A percentile compares a stretch with the other conserved stretches of the same genome.
Evolutionary conservation across 1,140 invertebrate genomes (phyloP).

Genomic region (Cecropterus lyciades): DNA sequence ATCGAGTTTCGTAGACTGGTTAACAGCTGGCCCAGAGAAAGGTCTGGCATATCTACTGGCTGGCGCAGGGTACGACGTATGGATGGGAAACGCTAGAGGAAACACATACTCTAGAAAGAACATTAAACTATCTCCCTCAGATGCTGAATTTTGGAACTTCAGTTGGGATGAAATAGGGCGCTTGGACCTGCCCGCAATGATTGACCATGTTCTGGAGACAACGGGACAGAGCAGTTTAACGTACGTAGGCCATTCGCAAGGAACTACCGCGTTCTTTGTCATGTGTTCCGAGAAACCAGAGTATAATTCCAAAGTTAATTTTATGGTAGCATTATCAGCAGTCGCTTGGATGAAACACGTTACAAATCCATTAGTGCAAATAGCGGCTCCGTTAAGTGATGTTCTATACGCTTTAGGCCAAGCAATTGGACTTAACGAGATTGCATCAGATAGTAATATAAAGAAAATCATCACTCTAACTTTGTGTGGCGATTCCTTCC

Average conservation of each 20-base stretch:
- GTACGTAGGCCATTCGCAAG: slow-evolving; percentile 87
- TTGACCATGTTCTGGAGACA: slow-evolving; percentile 76
- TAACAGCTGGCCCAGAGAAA: slow-evolving; percentile 85
- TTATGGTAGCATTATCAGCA: slow-evolving; percentile 76
- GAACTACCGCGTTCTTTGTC: slow-evolving; percentile 87
- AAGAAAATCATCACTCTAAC: neutral
- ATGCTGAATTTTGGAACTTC: slow-evolving; percentile 80
- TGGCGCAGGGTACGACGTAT: slow-evolving; percentile 87
- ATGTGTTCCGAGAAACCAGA: slow-evolving; percentile 84
- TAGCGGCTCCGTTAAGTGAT: neutral
- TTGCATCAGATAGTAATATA: no score
- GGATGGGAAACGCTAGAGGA: slow-evolving; percentile 87
- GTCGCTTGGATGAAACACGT: slow-evolving; percentile 84
- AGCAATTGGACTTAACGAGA: no score
- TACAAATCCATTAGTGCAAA: slow-evolving; percentile 63
- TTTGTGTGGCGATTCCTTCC: slow-evolving; percentile 11
- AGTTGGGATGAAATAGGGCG: slow-evolving; percentile 86
- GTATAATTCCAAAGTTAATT: slow-evolving; percentile 86
- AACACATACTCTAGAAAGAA: slow-evolving; percentile 86
- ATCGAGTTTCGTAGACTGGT: slow-evolving; percentile 86
- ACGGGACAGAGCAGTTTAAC: slow-evolving; percentile 74
- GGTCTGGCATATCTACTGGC: slow-evolving; percentile 85
- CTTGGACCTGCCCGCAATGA: slow-evolving; percentile 80
- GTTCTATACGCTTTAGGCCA: no score
- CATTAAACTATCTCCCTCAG: slow-evolving; percentile 78